Evolutionary conservation across 2,113 vertebrate genomes (phyloP), one percentile per base, ranked within the genome.

Genomic region (Hypanus sabinus): DNA sequence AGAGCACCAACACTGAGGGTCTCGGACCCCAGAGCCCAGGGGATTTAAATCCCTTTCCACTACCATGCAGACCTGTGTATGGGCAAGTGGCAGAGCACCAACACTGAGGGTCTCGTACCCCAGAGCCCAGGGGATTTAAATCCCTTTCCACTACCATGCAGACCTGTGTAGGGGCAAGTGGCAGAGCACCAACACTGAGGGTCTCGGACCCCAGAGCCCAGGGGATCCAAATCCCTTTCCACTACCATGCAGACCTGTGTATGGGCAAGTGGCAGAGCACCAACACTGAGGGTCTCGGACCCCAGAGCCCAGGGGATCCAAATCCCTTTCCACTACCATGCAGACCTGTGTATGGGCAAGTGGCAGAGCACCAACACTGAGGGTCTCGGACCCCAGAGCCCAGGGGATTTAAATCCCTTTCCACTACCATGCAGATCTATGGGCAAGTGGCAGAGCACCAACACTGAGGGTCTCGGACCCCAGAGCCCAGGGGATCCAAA

Each of bases 291-390:
- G 16, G 57, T 30, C n/a, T 65, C 16, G 30, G 6, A 68, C 30
- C 85, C 16, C 30, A 65, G 57, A 14, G 1, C 85, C 30, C 24
- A 46, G 46, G 46, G 46, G 46, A 46, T 46, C 46, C 46, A 46
- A 46, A 46, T 3, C 46, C 46, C 46, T 3, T 46, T 46, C 46
- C 46, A 46, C 46, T 46, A 46, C 46, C 46, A 46, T 46, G 2
- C 94, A 99, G 95, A 75, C 99, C 99, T 99, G 88, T 20, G 46
- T 68, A 90, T 92, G 46, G 94, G 77, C 30, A 94, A 46, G 46
- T 46, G 46, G 46, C 4, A 46, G 46, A 46, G 46, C 46, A 46
- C 4, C 0, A 10, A 24, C 30, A 65, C 30, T 33, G 16, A 24
- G 60, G 16, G 57, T 30, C n/a, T 65, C 16, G 30, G 6, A 68